Evolutionary conservation across 2,888 invertebrate species (phyloP).

Genomic region (Ceraclea dissimilis): DNA sequence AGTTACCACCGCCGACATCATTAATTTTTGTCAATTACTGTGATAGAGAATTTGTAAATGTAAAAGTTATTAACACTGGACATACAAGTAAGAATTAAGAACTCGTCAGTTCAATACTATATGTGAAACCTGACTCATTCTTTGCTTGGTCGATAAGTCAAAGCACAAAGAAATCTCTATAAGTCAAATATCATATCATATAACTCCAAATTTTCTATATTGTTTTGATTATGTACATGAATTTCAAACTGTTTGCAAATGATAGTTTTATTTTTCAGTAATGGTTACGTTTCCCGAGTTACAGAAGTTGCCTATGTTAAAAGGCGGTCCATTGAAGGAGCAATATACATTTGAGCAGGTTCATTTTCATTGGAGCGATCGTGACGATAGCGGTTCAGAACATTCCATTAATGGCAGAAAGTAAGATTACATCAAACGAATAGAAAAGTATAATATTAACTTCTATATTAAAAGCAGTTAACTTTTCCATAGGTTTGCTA

Average conservation of each 20-base stretch:
- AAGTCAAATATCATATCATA: too few relatives aligned
- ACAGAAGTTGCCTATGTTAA: constrained; percentile 48
- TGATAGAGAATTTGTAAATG: not conserved
- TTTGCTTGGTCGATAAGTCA: too few relatives aligned
- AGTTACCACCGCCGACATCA: not conserved
- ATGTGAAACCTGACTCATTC: too few relatives aligned
- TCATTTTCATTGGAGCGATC: constrained; percentile 76
- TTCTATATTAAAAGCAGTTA: too few relatives aligned
- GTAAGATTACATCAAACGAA: too few relatives aligned
- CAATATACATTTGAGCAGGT: constrained; percentile 68
- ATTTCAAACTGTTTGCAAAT: not conserved
- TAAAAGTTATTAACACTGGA: not conserved
- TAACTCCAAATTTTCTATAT: too few relatives aligned
- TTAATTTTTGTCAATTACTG: not conserved
- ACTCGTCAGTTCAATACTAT: too few relatives aligned
- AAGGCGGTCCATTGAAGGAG: constrained; percentile 58
- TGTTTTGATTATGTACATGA: too few relatives aligned
- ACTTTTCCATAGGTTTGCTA: constrained; percentile 51
- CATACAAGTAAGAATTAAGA: not conserved
- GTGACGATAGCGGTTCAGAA: constrained; percentile 69
- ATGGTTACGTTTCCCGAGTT: constrained; percentile 55
- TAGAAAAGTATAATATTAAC: too few relatives aligned
- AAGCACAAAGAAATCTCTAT: too few relatives aligned
- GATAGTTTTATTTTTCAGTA: constrained; percentile 37
- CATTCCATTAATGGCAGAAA: constrained; percentile 67